Base-by-base conservation (phyloP, 2,113 vertebrate genomes). In the Scortum barcoo region DNA sequence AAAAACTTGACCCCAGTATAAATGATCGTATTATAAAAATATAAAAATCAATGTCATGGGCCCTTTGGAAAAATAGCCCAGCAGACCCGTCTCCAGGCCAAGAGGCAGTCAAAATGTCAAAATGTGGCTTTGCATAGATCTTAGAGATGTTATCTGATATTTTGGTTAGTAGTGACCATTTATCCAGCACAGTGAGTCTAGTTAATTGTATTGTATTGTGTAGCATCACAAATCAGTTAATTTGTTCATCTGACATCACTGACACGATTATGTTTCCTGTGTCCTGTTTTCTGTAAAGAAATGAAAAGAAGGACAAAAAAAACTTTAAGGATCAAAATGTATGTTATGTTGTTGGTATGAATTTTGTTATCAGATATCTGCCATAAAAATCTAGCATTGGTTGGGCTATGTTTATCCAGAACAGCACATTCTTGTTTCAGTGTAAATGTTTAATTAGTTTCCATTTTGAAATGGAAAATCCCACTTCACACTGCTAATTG, bases 401-500 rank as follows among this genome's bases (percentile, higher is more conserved):
- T 44, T n/a, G 2, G 7, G 3, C 7, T 33, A 17, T 26, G 13
- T 54, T 54, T 46, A 48, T 71, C 14, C 40, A 84, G 12, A 42
- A 54, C 5, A 22, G 1, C 28, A 1, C 50, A 38, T 46, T 42
- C 17, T 72, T 48, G 24, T 44, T 42, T 50, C 22, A 73, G 19
- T 40, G 12, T 48, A 14, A 58, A 3, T 7, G 30, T 19, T 28
- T 48, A 58, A 16, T 67, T 81, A 38, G 7, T 36, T 38, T 62
- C 30, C 8, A 58, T 28, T 76, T 62, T 70, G 4, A 73, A 50
- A 8, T 4, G 2, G 22, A n/a, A 46, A 16, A 24, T 75, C 70
- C 66, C n/a, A 36, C 72, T 57, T 40, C 17, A 30, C 5, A 69
- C 36, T 67, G 28, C 38, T 19, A 51, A 46, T 79, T 38, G 33